These are phyloP conservation scores for Gymnocypris eckloni DNA, from an alignment of 2,797 vertebrate species.

Conservation along the genomic window DNA sequence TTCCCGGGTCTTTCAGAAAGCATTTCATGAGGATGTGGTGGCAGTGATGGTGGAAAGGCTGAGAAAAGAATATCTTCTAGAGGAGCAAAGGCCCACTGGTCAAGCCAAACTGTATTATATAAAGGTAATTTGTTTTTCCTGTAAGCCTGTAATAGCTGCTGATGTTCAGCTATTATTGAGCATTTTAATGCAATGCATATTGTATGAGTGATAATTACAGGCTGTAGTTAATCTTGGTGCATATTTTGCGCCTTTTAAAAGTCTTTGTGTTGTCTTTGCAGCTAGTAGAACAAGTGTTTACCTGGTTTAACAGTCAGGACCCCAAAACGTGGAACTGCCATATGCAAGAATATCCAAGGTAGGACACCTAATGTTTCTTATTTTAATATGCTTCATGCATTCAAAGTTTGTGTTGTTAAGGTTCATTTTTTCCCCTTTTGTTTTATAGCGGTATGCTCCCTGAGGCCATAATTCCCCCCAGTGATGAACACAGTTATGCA, in stretches of 20 bases:
- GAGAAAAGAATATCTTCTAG: conserved; percentile 70
- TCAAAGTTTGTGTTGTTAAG: neutral
- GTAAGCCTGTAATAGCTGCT: neutral
- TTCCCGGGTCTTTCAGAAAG: conserved; percentile 69
- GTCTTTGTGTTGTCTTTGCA: conserved; percentile 60
- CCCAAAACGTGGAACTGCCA: conserved; percentile 81
- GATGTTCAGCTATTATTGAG: neutral
- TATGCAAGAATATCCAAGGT: conserved; percentile 81
- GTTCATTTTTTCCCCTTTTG: neutral
- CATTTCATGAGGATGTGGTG: conserved; percentile 77
- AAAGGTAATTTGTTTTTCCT: conserved; percentile 67
- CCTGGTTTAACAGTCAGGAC: conserved; percentile 81
- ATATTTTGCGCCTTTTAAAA: neutral
- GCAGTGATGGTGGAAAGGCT: conserved; percentile 73
- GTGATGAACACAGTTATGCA: conserved; percentile 90
- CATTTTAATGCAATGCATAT: neutral
- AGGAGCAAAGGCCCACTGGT: conserved; percentile 65
- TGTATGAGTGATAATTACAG: neutral
- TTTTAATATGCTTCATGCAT: neutral
- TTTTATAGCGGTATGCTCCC: conserved; percentile 83
- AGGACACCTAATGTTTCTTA: conserved; percentile 11
- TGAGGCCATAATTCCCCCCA: conserved; percentile 88
- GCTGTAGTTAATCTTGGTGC: neutral
- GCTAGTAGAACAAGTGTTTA: conserved; percentile 84
- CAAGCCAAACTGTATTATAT: conserved; percentile 73